A percentile compares a stretch with the other conserved stretches of the same genome.
Evolutionary conservation across 2,113 vertebrate species (phyloP).

Genomic region (Puma concolor): DNA sequence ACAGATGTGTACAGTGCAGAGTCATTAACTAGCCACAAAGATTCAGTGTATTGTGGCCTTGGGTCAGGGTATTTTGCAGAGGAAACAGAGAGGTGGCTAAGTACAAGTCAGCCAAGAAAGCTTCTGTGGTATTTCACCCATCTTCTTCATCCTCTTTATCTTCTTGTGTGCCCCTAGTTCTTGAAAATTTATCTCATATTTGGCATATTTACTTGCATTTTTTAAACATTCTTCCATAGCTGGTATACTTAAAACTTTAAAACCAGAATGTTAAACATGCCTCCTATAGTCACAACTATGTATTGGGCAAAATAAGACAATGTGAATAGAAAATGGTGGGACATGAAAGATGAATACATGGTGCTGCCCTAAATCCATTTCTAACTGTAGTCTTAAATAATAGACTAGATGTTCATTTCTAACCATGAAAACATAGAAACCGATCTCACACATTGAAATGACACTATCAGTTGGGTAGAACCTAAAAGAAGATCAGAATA

Average conservation of each 20-base stretch:
- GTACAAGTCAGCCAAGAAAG: conserved; percentile 70
- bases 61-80: conserved; percentile 68
- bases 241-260: background rate
- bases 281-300: background rate
- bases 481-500: conserved; percentile 6
- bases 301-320: background rate
- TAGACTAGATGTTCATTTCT: background rate
- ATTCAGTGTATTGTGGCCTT: conserved; percentile 25
- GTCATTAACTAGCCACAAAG: conserved; percentile 68
- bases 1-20: conserved; percentile 76
- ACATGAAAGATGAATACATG: background rate
- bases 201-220: background rate
- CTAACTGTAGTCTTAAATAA: background rate
- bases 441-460: background rate
- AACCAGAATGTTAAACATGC: background rate
- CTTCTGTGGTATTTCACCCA: conserved; percentile 35
- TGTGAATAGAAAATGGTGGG: background rate
- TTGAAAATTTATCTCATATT: conserved; percentile 4
- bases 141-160: background rate
- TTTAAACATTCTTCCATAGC: background rate
- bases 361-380: background rate
- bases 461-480: background rate
- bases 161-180: background rate
- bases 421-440: background rate
- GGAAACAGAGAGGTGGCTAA: background rate